Conservation (phyloP, 2,113 vertebrate species). For the Pelvicachromis taeniatus region DNA sequence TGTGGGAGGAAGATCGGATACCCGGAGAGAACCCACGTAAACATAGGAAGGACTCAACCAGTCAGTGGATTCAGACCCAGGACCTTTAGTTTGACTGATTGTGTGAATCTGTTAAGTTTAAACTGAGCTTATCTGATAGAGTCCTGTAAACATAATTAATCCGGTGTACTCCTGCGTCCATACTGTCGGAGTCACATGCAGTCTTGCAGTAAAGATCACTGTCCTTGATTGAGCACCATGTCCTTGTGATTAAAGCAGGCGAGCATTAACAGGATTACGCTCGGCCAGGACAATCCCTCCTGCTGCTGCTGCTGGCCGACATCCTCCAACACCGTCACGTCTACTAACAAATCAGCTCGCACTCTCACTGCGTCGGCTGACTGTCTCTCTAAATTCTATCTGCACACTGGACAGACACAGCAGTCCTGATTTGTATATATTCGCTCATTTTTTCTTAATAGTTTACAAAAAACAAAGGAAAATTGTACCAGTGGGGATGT, state of each 20-base stretch:
- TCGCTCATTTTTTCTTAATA: background rate
- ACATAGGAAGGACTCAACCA: background rate
- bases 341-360: background rate
- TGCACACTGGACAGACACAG: background rate
- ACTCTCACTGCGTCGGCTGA: background rate
- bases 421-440: background rate
- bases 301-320: background rate
- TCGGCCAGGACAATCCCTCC: background rate
- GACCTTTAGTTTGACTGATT: background rate
- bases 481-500: accelerated
- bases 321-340: background rate
- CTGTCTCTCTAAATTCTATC: background rate
- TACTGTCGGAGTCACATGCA: background rate
- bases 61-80: background rate
- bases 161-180: background rate
- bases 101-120: background rate
- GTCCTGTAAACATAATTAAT: background rate
- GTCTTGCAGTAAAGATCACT: background rate
- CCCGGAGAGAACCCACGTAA: background rate
- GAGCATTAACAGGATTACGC: slow-evolving; percentile 55
- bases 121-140: background rate
- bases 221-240: slow-evolving; percentile 26
- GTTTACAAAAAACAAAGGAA: background rate
- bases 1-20: background rate
- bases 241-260: slow-evolving; percentile 33